A percentile compares a stretch with the other conserved stretches of the same genome.
These are phyloP conservation scores for Zosterops hypoxanthus DNA, from an alignment of 2,113 vertebrate species.

Conservation along the genomic window DNA sequence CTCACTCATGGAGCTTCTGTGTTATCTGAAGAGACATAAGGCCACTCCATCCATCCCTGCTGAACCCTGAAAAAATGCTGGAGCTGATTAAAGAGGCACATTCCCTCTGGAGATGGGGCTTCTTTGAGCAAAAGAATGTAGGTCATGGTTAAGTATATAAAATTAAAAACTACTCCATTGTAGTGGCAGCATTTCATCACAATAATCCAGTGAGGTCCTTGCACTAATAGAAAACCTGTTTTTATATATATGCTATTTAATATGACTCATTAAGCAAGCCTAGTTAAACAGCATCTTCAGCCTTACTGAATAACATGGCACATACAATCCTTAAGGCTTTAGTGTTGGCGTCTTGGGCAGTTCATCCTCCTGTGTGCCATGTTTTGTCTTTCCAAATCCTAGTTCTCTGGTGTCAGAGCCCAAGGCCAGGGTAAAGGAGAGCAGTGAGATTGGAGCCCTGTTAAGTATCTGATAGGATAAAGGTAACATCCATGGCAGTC, in stretches of 20 bases:
- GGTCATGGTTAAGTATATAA: slow-evolving; percentile 34
- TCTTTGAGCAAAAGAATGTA: background rate
- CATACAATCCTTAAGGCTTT: background rate
- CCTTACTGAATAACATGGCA: background rate
- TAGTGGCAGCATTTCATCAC: slow-evolving; percentile 14
- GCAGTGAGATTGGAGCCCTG: rapidly evolving
- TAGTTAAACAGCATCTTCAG: background rate
- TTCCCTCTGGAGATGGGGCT: background rate
- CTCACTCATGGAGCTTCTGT: background rate
- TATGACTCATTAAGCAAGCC: slow-evolving; percentile 19
- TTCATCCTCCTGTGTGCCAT: background rate
- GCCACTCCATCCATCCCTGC: background rate
- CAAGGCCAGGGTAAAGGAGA: background rate
- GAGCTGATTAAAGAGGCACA: background rate
- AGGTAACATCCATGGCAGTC: background rate
- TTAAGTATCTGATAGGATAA: background rate
- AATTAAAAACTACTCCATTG: background rate
- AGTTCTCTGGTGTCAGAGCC: background rate
- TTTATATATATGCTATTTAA: background rate
- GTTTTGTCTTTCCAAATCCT: background rate
- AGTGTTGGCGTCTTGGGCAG: background rate
- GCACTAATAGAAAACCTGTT: background rate
- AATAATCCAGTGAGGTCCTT: background rate
- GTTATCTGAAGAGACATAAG: background rate
- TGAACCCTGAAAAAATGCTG: background rate